Conservation (phyloP, 1,140 invertebrate species). For the Dreissena polymorpha region DNA sequence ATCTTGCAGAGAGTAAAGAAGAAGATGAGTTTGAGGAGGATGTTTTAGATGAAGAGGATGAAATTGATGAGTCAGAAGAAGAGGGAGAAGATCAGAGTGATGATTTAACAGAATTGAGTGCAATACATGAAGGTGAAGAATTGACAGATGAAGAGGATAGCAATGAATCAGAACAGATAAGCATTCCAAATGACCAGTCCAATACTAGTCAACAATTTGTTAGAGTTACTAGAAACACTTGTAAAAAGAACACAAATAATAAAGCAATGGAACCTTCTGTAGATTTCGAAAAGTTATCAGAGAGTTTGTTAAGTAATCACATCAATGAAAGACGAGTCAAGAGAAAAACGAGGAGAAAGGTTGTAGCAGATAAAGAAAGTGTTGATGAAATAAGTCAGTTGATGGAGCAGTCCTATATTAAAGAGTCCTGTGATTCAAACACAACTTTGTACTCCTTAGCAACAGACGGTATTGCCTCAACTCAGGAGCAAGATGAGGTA, state of each 20-base stretch:
- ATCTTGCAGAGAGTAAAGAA: conserved; percentile 21
- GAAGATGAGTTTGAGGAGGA: conserved; percentile 46
- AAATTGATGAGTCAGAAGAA: conserved; percentile 4
- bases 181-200: neutral
- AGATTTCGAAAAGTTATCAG: conserved; percentile 28
- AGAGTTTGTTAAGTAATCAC: conserved; percentile 40
- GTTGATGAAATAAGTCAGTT: conserved; percentile 7
- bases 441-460: conserved; percentile 44
- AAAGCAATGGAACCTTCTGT: neutral
- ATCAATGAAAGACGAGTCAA: conserved; percentile 7
- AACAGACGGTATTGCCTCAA: neutral
- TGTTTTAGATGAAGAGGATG: neutral
- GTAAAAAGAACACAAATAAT: conserved; percentile 19
- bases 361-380: too few relatives aligned
- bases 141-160: conserved; percentile 44
- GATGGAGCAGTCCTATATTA: conserved; percentile 10
- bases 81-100: neutral
- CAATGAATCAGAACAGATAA: conserved; percentile 28
- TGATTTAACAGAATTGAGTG: conserved; percentile 36
- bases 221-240: neutral
- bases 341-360: neutral
- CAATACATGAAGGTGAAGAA: conserved; percentile 37
- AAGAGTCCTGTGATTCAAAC: conserved; percentile 31
- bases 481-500: neutral
- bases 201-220: neutral